Evolutionary conservation across 2,797 vertebrate species (phyloP).

Genomic region (Macroramphosus scolopax): DNA sequence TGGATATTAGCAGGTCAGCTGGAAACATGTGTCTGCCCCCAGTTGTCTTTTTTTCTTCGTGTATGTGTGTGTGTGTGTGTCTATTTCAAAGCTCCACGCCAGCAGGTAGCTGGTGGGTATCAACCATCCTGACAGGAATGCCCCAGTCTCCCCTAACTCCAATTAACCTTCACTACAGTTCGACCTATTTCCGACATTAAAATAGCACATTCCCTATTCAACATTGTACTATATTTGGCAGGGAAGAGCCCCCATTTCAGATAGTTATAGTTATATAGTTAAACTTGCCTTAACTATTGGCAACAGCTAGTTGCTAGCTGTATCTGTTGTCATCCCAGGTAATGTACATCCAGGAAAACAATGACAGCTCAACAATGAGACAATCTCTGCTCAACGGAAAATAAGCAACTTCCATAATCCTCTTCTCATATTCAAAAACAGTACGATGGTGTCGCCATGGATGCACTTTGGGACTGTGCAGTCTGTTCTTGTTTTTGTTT

Average conservation of each 20-base stretch:
- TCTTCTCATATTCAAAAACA: constrained; percentile 1
- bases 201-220: constrained; percentile 54
- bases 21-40: constrained; percentile 19
- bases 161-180: constrained; percentile 68
- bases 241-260: constrained; percentile 13
- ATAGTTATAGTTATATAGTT: too few species aligned
- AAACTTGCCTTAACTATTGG: neutral
- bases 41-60: constrained; percentile 12
- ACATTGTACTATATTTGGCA: constrained; percentile 44
- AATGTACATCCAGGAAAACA: too few species aligned
- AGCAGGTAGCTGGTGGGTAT: constrained; percentile 32
- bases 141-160: constrained; percentile 43
- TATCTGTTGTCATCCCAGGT: too few species aligned
- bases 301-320: neutral
- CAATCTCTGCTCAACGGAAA: neutral
- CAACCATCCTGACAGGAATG: constrained; percentile 17
- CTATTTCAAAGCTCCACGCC: constrained; percentile 10
- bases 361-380: too few species aligned
- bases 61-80: constrained; percentile 6
- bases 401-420: neutral
- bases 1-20: constrained; percentile 39
- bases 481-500: neutral
- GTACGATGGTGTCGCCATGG: neutral
- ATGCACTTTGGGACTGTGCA: constrained; percentile 2
- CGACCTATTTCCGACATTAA: constrained; percentile 63